phyloP scores from a whole-genome alignment of 1,140 invertebrate species.

The Sarcophaga bullata region DNA sequence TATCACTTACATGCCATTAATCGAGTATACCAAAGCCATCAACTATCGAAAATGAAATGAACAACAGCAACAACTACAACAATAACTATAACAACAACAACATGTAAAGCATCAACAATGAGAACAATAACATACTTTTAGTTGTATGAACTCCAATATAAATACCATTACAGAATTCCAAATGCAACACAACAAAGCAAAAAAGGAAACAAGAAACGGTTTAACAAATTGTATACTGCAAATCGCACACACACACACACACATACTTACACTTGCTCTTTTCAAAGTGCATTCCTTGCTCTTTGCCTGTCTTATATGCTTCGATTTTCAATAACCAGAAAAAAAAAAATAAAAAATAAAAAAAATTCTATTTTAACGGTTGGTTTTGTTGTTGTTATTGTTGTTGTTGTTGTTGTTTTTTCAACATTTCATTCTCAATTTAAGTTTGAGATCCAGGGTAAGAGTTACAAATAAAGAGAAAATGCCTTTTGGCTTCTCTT shows the following conservation, averaged over 20 bases:
- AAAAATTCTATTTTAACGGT: neutral
- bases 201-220: neutral
- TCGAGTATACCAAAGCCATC: neutral
- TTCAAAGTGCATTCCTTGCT: neutral
- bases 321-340: too few relatives aligned
- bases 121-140: neutral
- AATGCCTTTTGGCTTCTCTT: slow-evolving; percentile 30
- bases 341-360: too few relatives aligned
- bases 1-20: slow-evolving; percentile 23
- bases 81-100: neutral
- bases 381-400: neutral
- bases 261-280: neutral
- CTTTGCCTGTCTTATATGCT: too few relatives aligned
- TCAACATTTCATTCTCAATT: neutral
- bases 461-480: slow-evolving; percentile 12
- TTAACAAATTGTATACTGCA: slow-evolving; percentile 3
- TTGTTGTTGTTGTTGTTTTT: neutral
- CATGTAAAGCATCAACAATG: neutral
- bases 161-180: neutral
- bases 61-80: neutral
- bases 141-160: slow-evolving; percentile 15
- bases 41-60: neutral
- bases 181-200: neutral
- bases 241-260: neutral
- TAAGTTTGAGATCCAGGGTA: neutral